Evolutionary conservation across 2,113 vertebrate genomes (phyloP).

Genomic region (Ictidomys tridecemlineatus): DNA sequence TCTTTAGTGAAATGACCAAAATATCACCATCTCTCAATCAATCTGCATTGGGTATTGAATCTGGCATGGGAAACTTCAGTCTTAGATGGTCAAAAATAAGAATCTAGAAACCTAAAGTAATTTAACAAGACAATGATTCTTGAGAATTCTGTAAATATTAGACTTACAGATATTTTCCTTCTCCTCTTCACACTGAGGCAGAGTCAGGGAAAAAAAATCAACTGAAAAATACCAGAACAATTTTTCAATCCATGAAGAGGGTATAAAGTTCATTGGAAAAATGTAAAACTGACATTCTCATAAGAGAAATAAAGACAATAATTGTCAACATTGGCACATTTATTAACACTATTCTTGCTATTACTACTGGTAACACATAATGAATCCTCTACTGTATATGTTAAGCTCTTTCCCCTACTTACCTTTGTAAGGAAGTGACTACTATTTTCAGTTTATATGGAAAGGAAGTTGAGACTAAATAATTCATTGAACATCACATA

Average conservation of each 20-base stretch:
- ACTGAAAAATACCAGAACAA: not conserved
- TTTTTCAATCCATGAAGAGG: not conserved
- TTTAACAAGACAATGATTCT: not conserved
- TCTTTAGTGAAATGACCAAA: not conserved
- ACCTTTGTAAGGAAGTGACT: not conserved
- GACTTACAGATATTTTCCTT: not conserved
- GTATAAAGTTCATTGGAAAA: not conserved
- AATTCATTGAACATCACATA: constrained; percentile 17
- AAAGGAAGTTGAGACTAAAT: constrained; percentile 29
- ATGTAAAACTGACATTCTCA: not conserved
- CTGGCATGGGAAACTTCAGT: not conserved
- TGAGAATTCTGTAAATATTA: not conserved
- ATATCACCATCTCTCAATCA: not conserved
- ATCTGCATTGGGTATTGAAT: not conserved
- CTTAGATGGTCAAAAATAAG: not conserved
- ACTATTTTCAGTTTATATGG: not conserved
- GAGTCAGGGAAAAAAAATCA: not conserved
- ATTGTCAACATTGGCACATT: not conserved
- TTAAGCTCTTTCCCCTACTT: not conserved
- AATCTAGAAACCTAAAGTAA: not conserved
- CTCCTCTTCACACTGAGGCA: not conserved
- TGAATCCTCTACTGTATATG: not conserved
- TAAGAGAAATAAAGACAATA: constrained; percentile 35
- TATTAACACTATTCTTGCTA: not conserved
- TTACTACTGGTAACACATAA: not conserved